phyloP scores from a whole-genome alignment of 2,888 invertebrate genomes.

The Cremastobaeus sp. region DNA sequence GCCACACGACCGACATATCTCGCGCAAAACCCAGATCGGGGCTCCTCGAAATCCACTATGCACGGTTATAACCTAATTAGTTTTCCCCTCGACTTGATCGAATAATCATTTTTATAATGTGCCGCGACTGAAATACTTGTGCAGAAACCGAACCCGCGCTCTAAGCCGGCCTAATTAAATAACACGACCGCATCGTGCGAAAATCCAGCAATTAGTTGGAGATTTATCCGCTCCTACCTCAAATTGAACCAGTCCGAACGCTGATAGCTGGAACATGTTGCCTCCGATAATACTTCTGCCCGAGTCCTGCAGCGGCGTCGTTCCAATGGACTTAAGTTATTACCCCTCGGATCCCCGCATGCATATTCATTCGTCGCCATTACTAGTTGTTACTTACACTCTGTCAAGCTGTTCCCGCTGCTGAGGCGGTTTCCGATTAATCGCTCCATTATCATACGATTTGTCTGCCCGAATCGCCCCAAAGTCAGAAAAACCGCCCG shows the following conservation, averaged over 20 bases:
- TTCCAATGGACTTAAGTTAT: slow-evolving; percentile 45
- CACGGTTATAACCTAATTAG: no score
- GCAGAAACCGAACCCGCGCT: no score
- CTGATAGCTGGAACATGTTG: slow-evolving; percentile 41
- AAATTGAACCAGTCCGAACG: slow-evolving; percentile 34
- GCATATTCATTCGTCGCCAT: slow-evolving; percentile 40
- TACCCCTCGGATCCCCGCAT: slow-evolving; percentile 6
- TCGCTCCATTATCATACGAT: slow-evolving; percentile 38
- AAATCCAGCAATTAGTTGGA: slow-evolving; percentile 28
- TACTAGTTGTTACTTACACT: slow-evolving; percentile 28
- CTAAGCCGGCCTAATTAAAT: no score
- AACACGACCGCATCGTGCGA: no score
- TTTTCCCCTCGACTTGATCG: no score
- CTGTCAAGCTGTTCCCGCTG: slow-evolving; percentile 3
- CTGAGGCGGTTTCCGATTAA: slow-evolving; percentile 19
- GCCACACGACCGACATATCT: no score
- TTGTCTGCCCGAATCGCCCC: slow-evolving; percentile 11
- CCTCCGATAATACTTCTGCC: slow-evolving; percentile 32
- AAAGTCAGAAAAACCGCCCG: not conserved
- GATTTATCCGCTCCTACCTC: slow-evolving; percentile 12
- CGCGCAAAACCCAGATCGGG: no score
- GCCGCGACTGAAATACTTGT: no score
- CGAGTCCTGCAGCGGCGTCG: slow-evolving; percentile 9
- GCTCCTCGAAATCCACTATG: no score
- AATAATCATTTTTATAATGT: no score